phyloP scores from a whole-genome alignment of 1,140 invertebrate genomes.

The Caenorhabditis tropicalis region DNA sequence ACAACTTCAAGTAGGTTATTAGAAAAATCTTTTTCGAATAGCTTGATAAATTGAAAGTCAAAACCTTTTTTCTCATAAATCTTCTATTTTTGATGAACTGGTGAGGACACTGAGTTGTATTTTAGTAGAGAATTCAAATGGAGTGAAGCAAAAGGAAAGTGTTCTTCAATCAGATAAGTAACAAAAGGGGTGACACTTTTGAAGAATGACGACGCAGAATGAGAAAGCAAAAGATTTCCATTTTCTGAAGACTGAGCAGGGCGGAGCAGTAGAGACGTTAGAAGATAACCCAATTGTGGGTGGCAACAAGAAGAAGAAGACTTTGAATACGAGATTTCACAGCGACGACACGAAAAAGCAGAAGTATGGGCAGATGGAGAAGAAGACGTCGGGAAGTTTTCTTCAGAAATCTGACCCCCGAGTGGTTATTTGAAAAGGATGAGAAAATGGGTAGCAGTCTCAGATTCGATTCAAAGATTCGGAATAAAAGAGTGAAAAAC shows the following conservation, averaged over 20 bases:
- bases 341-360: not conserved
- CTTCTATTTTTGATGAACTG: too few species aligned
- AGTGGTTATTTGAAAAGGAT: not conserved
- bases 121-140: too few species aligned
- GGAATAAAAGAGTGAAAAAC: not conserved
- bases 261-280: constrained; percentile 21
- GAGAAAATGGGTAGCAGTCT: not conserved
- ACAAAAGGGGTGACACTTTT: constrained; percentile 39
- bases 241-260: not conserved
- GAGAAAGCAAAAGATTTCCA: constrained; percentile 49
- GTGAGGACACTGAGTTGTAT: too few species aligned
- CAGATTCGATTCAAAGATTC: constrained; percentile 28
- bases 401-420: constrained; percentile 12
- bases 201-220: constrained; percentile 41
- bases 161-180: constrained; percentile 7
- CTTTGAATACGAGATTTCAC: constrained; percentile 16
- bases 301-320: constrained; percentile 28
- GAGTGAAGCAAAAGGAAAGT: not conserved
- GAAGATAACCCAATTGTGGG: constrained; percentile 36
- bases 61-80: too few species aligned
- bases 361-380: not conserved
- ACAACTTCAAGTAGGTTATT: not conserved
- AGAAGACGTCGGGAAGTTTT: not conserved
- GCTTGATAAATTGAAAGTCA: too few species aligned
- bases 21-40: too few species aligned